phyloP scores from a whole-genome alignment of 2,797 vertebrate species.

The Ciconia nigra region DNA sequence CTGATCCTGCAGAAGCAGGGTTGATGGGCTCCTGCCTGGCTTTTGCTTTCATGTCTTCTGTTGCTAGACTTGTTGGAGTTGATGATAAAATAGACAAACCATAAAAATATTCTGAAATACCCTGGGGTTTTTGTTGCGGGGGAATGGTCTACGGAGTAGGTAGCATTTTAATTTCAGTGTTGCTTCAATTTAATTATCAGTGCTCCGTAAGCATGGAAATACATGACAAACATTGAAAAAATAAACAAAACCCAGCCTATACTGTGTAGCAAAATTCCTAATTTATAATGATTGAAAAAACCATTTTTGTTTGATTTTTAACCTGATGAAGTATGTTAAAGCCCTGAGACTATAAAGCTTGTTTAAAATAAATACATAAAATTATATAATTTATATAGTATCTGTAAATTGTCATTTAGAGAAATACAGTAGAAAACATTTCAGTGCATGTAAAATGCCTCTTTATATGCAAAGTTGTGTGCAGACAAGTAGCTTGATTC shows the following conservation, averaged over 20 bases:
- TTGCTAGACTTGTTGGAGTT: neutral
- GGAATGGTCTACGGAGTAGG: neutral
- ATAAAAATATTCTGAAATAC: neutral
- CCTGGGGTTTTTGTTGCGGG: neutral
- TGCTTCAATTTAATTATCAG: neutral
- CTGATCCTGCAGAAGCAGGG: neutral
- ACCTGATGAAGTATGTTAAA: rapidly evolving
- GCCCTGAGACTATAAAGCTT: neutral
- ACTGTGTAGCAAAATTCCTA: neutral
- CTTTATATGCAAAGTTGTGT: neutral
- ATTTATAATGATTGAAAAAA: neutral
- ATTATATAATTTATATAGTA: neutral
- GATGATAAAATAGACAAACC: neutral
- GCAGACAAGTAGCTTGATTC: neutral
- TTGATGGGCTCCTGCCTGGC: neutral
- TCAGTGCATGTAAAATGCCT: neutral
- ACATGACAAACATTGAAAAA: neutral
- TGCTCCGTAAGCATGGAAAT: neutral
- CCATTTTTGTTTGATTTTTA: neutral
- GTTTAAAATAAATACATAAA: neutral
- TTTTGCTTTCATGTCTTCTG: neutral
- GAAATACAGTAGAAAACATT: neutral
- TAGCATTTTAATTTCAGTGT: neutral
- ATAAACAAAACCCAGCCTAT: neutral
- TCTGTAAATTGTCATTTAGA: neutral